phyloP scores from a whole-genome alignment of 2,113 vertebrate genomes.

The Malurus alboscapulatus region DNA sequence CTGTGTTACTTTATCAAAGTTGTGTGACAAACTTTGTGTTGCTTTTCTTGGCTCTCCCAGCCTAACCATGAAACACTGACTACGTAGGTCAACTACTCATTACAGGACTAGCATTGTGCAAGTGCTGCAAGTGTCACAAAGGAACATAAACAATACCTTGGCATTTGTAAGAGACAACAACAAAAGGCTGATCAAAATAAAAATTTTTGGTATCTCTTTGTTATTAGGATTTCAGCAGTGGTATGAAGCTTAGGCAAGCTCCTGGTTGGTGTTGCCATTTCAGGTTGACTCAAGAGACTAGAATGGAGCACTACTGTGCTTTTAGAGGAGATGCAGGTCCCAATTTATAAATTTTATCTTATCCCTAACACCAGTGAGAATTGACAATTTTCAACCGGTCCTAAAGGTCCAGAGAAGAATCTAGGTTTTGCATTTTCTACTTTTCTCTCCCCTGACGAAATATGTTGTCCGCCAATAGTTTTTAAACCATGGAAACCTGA shows the following conservation, averaged over 20 bases:
- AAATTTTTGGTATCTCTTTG: not conserved
- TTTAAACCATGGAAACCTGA: not conserved
- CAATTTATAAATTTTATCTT: not conserved
- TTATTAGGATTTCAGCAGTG: not conserved
- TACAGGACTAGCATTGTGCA: not conserved
- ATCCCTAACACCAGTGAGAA: not conserved
- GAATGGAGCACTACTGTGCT: not conserved
- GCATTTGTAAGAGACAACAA: not conserved
- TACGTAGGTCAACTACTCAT: not conserved
- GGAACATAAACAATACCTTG: not conserved
- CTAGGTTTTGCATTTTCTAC: not conserved
- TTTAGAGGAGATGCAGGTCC: not conserved
- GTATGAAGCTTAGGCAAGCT: not conserved
- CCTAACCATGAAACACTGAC: not conserved
- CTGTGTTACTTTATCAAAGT: not conserved
- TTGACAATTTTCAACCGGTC: not conserved
- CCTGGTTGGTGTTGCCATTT: not conserved
- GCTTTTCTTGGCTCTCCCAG: constrained; percentile 21
- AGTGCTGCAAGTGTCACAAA: not conserved
- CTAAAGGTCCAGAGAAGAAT: not conserved
- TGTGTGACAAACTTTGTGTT: not conserved
- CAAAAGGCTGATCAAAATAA: not conserved
- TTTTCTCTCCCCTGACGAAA: not conserved
- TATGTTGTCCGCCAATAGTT: not conserved
- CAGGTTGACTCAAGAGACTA: not conserved